phyloP scores from a whole-genome alignment of 1,140 invertebrate genomes.

The Pomacea maculata region DNA sequence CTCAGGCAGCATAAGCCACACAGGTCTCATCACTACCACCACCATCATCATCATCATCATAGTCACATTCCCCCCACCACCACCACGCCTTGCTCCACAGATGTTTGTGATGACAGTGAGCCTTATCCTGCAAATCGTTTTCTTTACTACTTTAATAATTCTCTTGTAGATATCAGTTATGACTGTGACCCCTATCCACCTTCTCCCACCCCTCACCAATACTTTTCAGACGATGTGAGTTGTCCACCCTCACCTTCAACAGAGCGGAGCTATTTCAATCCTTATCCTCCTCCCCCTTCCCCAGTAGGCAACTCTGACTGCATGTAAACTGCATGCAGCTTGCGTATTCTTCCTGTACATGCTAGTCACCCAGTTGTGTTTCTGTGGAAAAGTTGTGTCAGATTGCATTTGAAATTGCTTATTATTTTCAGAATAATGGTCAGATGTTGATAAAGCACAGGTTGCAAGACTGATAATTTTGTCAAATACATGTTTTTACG shows the following conservation, averaged over 20 bases:
- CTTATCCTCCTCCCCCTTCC: constrained; percentile 79
- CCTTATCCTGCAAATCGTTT: constrained; percentile 50
- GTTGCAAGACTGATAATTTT: too few relatives aligned
- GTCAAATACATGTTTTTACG: too few relatives aligned
- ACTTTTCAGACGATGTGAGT: constrained; percentile 74
- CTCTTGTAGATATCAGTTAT: constrained; percentile 69
- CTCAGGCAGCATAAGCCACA: constrained; percentile 33
- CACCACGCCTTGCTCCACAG: constrained; percentile 93
- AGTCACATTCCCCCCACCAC: constrained; percentile 88
- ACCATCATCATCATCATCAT: constrained; percentile 72
- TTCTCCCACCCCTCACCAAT: constrained; percentile 80
- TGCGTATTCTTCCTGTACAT: neutral
- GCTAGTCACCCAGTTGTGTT: neutral
- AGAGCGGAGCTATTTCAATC: constrained; percentile 71
- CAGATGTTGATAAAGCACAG: too few relatives aligned
- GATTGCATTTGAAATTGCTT: too few relatives aligned
- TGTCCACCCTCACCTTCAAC: constrained; percentile 84
- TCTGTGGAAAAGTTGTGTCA: neutral
- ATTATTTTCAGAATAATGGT: too few relatives aligned
- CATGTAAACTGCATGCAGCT: constrained; percentile 9
- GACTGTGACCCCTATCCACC: constrained; percentile 79
- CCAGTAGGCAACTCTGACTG: constrained; percentile 66
- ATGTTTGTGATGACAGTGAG: constrained; percentile 84
- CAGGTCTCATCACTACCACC: constrained; percentile 61
- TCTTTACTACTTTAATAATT: constrained; percentile 48